These are phyloP conservation scores for Lepidocyrtoides sp. DNA, from an alignment of 2,888 invertebrate genomes.

Conservation along the genomic window DNA sequence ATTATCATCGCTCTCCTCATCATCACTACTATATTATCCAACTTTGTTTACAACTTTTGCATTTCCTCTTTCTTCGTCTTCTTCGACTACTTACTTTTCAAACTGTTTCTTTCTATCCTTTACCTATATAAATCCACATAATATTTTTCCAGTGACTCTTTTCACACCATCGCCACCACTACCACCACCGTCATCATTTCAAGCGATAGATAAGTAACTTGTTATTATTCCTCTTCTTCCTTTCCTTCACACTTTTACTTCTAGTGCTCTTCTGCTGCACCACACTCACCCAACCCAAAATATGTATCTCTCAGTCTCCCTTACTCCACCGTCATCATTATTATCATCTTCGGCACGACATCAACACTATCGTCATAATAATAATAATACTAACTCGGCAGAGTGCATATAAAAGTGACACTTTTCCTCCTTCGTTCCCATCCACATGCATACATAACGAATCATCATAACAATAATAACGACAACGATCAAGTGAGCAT, in stretches of 20 bases:
- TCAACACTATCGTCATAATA: conserved; percentile 29
- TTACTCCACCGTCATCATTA: conserved; percentile 42
- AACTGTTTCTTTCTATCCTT: background rate
- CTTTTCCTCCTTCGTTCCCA: conserved; percentile 42
- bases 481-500: conserved; percentile 18
- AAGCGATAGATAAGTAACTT: conserved; percentile 22
- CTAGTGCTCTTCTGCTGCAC: background rate
- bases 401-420: conserved; percentile 50
- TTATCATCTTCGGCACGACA: conserved; percentile 1
- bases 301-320: too few species aligned
- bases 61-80: conserved; percentile 46
- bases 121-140: conserved; percentile 36
- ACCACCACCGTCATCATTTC: background rate
- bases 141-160: conserved; percentile 29
- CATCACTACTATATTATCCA: conserved; percentile 64
- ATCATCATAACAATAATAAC: conserved; percentile 43
- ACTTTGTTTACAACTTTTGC: conserved; percentile 64
- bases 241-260: background rate
- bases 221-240: conserved; percentile 8
- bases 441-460: conserved; percentile 52
- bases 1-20: conserved; percentile 41
- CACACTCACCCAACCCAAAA: conserved; percentile 30
- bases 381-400: conserved; percentile 30
- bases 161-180: background rate
- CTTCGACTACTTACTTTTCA: too few species aligned